These are phyloP conservation scores for Augochlora pura DNA, from an alignment of 1,140 invertebrate species.

Conservation along the genomic window DNA sequence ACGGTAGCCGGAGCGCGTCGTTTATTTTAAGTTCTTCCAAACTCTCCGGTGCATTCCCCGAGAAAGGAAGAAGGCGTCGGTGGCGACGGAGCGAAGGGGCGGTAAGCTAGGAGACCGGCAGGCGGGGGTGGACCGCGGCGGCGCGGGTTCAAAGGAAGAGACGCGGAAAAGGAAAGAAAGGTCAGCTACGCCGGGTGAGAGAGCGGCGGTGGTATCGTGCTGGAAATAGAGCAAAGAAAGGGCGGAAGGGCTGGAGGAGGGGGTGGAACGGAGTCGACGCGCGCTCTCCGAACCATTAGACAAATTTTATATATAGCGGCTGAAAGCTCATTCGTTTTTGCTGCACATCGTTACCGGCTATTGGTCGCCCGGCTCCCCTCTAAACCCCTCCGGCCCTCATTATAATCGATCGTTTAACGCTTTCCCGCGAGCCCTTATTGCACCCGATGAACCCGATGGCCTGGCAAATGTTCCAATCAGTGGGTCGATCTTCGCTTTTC, in stretches of 20 bases:
- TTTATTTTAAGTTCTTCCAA: conserved; percentile 78
- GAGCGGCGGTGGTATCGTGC: conserved; percentile 41
- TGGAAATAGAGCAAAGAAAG: conserved; percentile 61
- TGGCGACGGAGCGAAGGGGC: conserved; percentile 26
- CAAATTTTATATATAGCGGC: conserved; percentile 75
- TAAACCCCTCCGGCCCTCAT: not conserved
- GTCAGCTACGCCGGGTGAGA: conserved; percentile 25
- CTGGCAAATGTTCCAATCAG: conserved; percentile 19
- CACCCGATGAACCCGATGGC: not conserved
- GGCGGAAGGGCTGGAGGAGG: conserved; percentile 25
- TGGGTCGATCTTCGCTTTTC: not conserved
- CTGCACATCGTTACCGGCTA: conserved; percentile 39
- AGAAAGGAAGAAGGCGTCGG: conserved; percentile 44
- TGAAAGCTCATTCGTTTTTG: conserved; percentile 62
- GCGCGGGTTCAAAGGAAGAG: conserved; percentile 39
- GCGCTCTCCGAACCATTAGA: conserved; percentile 72
- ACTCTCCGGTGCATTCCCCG: conserved; percentile 57
- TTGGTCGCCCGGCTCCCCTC: conserved; percentile 1
- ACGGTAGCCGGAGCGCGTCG: conserved; percentile 55
- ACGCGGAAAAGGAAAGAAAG: conserved; percentile 41
- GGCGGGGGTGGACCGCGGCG: not conserved
- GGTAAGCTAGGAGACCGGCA: conserved; percentile 12
- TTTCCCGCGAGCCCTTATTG: not conserved
- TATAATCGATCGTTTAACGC: conserved; percentile 21
- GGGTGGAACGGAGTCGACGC: not conserved